Base-by-base conservation (phyloP, 2,113 vertebrate species). In the human (Homo sapiens) region DNA sequence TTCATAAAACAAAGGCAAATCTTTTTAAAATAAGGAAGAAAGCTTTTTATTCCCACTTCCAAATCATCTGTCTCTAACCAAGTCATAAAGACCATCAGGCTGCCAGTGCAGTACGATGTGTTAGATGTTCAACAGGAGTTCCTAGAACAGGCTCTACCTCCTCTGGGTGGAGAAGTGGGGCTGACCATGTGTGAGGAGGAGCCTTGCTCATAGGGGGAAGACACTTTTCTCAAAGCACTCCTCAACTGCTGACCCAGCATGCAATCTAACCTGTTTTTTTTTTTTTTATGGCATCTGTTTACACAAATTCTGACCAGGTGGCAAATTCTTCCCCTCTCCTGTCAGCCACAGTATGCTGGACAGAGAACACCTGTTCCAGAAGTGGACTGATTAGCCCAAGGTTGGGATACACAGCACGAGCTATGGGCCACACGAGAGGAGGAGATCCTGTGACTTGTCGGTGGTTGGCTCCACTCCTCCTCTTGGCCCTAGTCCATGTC, bases 341-440 rank as follows among this genome's bases (percentile, higher is more conserved):
- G 95, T 95, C 66, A 43, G 81, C 92, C 78, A 90, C 55, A 48
- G 66, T 38, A 61, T 40, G 50, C 57, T 57, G 92, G 96, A 96
- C 93, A 96, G 80, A 92, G 84, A 98, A 93, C 98, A 98, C 96
- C 95, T 98, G 98, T 45, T 95, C 88, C 79, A 85, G 92, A 95
- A 97, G 85, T 23, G 88, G 92, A 52, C 78, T 11, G 79, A 97
- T 96, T 90, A 97, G 93, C 66, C 32, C 4, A 2, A 93, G 73
- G 72, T 7, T 95, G 97, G 90, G 92, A 80, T 12, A 66, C 52
- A 35, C 40, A 43, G 79, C 50, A 18, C 0, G 7, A 95, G 94
- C 87, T 40, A 2, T 32, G 66, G 68, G 55, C 97, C 82, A 79
- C 93, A 50, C 0, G 0, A 2, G 16, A 50, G 66, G 73, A 93